Percentiles rank a stretch among this genome's conserved stretches.
These are phyloP conservation scores for Trilocha varians DNA, from an alignment of 2,888 invertebrate species.

Conservation along the genomic window DNA sequence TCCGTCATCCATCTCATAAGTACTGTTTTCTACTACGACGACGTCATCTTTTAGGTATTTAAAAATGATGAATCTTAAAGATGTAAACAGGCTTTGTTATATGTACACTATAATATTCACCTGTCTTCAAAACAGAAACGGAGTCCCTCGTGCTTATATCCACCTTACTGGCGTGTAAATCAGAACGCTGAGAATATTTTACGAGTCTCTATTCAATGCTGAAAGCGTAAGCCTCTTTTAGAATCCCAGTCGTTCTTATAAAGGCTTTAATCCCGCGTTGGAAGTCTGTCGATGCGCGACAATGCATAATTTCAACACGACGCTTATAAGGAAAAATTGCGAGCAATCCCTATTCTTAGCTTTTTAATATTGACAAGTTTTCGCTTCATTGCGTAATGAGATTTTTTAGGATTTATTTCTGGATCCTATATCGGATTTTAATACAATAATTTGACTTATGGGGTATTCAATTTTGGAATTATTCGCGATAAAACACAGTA, in stretches of 20 bases:
- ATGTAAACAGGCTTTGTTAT: neutral
- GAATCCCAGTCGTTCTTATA: constrained; percentile 41
- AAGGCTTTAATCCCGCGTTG: constrained; percentile 39
- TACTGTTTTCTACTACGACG: too few relatives aligned
- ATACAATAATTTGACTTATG: too few relatives aligned
- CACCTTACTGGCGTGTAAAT: constrained; percentile 28
- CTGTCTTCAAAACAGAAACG: neutral
- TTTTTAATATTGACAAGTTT: constrained; percentile 2
- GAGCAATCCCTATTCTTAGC: constrained; percentile 14
- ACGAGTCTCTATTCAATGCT: constrained; percentile 39
- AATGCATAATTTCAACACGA: constrained; percentile 34
- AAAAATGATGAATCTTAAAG: neutral
- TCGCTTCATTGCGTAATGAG: too few relatives aligned
- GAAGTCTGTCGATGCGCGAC: constrained; percentile 32
- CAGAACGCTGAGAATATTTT: constrained; percentile 39
- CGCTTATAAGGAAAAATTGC: constrained; percentile 12
- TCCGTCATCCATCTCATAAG: too few relatives aligned
- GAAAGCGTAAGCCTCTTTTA: constrained; percentile 47
- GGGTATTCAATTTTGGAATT: too few relatives aligned
- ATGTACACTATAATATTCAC: neutral
- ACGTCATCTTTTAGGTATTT: too few relatives aligned
- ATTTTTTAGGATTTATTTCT: too few relatives aligned
- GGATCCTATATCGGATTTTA: too few relatives aligned
- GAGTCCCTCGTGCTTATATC: neutral
- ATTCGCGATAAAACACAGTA: too few relatives aligned